Evolutionary conservation across 2,888 invertebrate species (phyloP).

Genomic region (Tuta absoluta): DNA sequence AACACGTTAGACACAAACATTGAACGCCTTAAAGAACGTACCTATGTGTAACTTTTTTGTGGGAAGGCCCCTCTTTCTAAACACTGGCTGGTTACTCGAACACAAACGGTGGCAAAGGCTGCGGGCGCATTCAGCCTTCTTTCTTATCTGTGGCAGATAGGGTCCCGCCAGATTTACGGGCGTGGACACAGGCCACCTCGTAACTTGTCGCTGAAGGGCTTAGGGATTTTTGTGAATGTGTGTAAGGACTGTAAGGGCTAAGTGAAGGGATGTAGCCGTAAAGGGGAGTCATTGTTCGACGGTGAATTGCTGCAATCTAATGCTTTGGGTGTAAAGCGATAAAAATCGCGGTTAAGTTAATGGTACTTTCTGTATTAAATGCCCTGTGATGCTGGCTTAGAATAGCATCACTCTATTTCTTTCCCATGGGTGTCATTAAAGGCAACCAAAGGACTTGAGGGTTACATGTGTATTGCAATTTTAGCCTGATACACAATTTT

Average conservation of each 20-base stretch:
- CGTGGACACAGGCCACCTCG: constrained; percentile 40
- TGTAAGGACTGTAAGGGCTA: constrained; percentile 10
- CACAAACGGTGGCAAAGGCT: constrained; percentile 14
- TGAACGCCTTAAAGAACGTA: no score
- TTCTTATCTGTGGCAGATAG: constrained; percentile 43
- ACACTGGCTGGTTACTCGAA: constrained; percentile 22
- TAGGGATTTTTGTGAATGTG: constrained; percentile 28
- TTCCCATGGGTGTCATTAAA: no score
- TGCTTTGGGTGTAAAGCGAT: constrained; percentile 13
- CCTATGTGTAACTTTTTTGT: no score
- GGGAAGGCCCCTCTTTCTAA: neutral
- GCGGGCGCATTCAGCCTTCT: constrained; percentile 30
- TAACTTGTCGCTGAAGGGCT: constrained; percentile 38
- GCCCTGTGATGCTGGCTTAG: no score
- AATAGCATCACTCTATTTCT: no score
- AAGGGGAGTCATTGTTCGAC: constrained; percentile 13
- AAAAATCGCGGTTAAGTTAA: neutral
- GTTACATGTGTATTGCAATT: no score
- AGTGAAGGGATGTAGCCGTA: constrained; percentile 16
- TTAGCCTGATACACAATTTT: no score
- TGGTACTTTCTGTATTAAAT: no score
- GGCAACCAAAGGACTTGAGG: no score
- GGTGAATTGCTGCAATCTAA: constrained; percentile 5
- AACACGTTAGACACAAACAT: no score
- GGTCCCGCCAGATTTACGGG: constrained; percentile 43